These are phyloP conservation scores for Spilarctia lutea DNA, from an alignment of 2,888 invertebrate species.

Conservation along the genomic window DNA sequence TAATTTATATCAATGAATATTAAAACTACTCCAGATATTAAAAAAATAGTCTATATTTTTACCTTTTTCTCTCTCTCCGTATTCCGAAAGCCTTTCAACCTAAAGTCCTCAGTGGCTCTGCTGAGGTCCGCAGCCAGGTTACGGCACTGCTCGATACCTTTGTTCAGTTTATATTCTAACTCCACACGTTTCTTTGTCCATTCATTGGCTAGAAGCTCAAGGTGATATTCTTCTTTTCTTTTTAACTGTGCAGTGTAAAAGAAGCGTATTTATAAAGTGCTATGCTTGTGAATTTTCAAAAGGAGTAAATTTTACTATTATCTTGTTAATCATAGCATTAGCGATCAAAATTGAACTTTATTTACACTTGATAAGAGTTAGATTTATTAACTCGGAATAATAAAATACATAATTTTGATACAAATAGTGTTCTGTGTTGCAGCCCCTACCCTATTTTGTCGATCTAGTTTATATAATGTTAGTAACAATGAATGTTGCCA, in stretches of 20 bases:
- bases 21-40: too few species aligned
- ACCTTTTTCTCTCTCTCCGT: conserved; percentile 85
- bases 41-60: too few species aligned
- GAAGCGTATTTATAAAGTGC: background rate
- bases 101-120: conserved; percentile 87
- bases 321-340: too few species aligned
- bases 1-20: too few species aligned
- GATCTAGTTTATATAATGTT: too few species aligned
- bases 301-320: too few species aligned
- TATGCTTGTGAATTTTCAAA: too few species aligned
- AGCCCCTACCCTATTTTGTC: too few species aligned
- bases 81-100: conserved; percentile 80
- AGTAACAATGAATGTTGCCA: background rate
- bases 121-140: conserved; percentile 86
- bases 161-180: conserved; percentile 85
- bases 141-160: conserved; percentile 88
- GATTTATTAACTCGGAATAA: too few species aligned
- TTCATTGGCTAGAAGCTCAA: conserved; percentile 83
- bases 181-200: conserved; percentile 85
- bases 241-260: conserved; percentile 71
- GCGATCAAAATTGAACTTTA: background rate
- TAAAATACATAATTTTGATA: background rate
- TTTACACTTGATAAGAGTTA: background rate
- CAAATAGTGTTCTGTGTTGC: background rate
- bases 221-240: conserved; percentile 86